These are phyloP conservation scores for Pseudanteris insignis DNA, from an alignment of 2,888 invertebrate species.

Conservation along the genomic window DNA sequence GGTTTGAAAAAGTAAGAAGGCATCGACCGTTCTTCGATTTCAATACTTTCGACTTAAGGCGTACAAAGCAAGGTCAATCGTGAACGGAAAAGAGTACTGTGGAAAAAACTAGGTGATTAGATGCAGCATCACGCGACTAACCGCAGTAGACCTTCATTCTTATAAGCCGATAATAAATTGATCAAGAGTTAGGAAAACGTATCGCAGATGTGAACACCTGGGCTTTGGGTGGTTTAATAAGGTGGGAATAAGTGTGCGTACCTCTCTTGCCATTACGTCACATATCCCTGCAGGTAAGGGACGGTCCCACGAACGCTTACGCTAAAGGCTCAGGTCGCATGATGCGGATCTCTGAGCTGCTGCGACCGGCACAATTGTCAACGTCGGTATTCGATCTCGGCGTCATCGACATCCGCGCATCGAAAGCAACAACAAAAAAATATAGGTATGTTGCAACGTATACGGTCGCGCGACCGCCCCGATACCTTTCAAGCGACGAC, in stretches of 20 bases:
- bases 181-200: no score
- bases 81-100: no score
- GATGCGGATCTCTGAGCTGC: slow-evolving; percentile 44
- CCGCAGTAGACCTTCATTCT: no score
- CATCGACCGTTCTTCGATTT: no score
- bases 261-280: slow-evolving; percentile 70
- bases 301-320: slow-evolving; percentile 63
- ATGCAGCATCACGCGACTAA: no score
- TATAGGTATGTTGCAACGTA: slow-evolving; percentile 4
- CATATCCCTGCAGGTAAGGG: slow-evolving; percentile 66
- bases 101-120: no score
- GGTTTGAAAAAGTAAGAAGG: no score
- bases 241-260: slow-evolving; percentile 58
- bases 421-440: slow-evolving; percentile 22
- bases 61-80: no score
- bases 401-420: slow-evolving; percentile 26
- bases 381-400: slow-evolving; percentile 30
- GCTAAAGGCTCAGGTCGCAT: slow-evolving; percentile 57
- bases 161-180: no score
- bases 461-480: slow-evolving; percentile 14
- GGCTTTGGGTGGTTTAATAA: not conserved
- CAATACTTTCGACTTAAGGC: no score
- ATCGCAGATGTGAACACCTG: not conserved
- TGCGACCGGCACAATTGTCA: slow-evolving; percentile 37
- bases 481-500: slow-evolving; percentile 40